Base-by-base conservation (phyloP, 2,113 vertebrate species). In the Pardalotus punctatus region DNA sequence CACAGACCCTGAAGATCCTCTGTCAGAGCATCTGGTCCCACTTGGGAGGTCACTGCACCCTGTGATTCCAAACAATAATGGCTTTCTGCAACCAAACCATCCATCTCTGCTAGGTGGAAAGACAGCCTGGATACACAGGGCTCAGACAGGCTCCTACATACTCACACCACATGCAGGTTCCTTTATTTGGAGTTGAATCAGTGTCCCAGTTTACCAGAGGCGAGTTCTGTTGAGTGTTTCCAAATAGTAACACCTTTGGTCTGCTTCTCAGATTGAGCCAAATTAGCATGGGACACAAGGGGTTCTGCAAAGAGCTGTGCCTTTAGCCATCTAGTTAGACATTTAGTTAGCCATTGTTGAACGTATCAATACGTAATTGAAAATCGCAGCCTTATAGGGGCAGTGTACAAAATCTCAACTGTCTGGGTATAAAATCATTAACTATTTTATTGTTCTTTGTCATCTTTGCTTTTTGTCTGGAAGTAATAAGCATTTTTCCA, bases 391-490 rank as follows among this genome's bases (percentile, higher is more conserved):
- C 28, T 88, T 69, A 69, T 57, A 78, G 82, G 72, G 38, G 66
- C 24, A 86, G 57, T 29, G 45, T 84, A 21, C 50, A 93, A 94
- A 93, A 57, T 38, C 6, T 85, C 25, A 50, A 7, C 43, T 57
- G 20, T 20, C 50, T 51, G 35, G 51, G 17, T 47, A 58, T 60
- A 56, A 88, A 81, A 83, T 91, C 73, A 65, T 92, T 77, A 84
- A 62, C 65, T 82, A 20, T n/a, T 88, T 94, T 67, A 94, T 86
- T 85, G 50, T 64, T 95, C 35, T 89, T 92, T 73, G 25, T 33
- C 57, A 58, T 57, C 15, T 85, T 35, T 81, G 50, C 42, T 22
- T 64, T 66, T 67, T 22, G 14, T 47, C 17, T 54, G 43, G 48
- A 76, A 76, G 33, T 47, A 38, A 72, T 25, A 47, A 20, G 23